A percentile compares a stretch with the other conserved stretches of the same genome.
Evolutionary conservation across 2,797 vertebrate genomes (phyloP).

Genomic region (Geotrypetes seraphini): DNA sequence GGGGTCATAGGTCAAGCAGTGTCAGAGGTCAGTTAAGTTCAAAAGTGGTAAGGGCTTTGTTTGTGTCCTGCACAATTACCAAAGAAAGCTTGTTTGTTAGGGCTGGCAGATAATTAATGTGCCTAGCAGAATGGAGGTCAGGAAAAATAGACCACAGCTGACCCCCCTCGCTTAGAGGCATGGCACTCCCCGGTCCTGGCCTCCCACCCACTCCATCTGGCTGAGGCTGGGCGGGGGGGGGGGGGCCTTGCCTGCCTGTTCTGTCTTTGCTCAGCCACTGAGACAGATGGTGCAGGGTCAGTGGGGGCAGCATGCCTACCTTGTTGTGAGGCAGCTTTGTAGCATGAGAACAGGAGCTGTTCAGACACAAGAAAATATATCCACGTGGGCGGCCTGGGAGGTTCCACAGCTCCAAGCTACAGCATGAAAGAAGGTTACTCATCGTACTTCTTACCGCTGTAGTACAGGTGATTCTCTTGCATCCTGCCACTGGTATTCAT

Average conservation of each 20-base stretch:
- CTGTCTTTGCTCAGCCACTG: constrained; percentile 52
- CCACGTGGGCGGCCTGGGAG: too few species aligned
- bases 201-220: constrained; percentile 40
- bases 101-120: constrained; percentile 26
- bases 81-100: constrained; percentile 37
- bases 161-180: not conserved
- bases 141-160: constrained; percentile 6
- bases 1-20: constrained; percentile 42
- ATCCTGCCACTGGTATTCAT: too few species aligned
- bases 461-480: too few species aligned
- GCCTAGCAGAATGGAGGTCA: constrained; percentile 10
- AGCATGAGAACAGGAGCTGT: not conserved
- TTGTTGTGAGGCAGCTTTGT: constrained; percentile 23
- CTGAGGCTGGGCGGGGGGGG: constrained; percentile 1
- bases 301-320: constrained; percentile 43
- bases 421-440: too few species aligned
- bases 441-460: too few species aligned
- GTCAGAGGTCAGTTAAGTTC: constrained; percentile 51
- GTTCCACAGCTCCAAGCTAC: too few species aligned
- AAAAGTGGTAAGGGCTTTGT: constrained; percentile 55
- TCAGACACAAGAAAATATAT: too few species aligned
- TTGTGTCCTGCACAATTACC: constrained; percentile 40
- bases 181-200: too few species aligned
- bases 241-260: constrained; percentile 7
- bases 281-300: constrained; percentile 75